A percentile compares a stretch with the other conserved stretches of the same genome.
Conservation (phyloP, 2,797 vertebrate species). For the Emydoidea blandingii region DNA sequence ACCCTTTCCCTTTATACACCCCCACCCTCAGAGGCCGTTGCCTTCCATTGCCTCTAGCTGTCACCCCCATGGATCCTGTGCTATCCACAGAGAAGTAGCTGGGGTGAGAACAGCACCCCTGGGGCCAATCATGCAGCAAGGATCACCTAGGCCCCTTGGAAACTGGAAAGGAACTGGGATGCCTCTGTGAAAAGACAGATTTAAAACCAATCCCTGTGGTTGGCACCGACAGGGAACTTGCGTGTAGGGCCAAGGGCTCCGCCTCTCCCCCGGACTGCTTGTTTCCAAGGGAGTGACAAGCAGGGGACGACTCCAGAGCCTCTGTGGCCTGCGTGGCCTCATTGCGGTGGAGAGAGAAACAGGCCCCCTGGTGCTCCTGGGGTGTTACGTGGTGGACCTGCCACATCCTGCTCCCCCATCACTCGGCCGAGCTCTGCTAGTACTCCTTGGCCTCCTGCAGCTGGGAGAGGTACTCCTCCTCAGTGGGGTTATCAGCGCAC, state of each 20-base stretch:
- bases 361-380: background rate
- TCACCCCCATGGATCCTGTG: background rate
- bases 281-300: background rate
- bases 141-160: background rate
- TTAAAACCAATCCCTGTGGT: accelerated
- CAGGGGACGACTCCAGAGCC: background rate
- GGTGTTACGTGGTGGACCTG: background rate
- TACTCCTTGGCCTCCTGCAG: slow-evolving; percentile 94
- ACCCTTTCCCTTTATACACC: background rate
- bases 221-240: background rate
- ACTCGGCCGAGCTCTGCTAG: slow-evolving; percentile 60
- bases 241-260: background rate
- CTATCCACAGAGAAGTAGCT: background rate
- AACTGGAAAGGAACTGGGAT: accelerated
- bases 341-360: background rate
- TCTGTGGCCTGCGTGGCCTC: background rate
- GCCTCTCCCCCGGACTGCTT: background rate
- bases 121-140: background rate
- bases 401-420: accelerated
- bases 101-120: background rate
- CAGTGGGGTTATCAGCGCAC: slow-evolving; percentile 88
- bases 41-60: background rate
- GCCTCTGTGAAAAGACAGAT: background rate
- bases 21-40: background rate
- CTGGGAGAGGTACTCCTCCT: slow-evolving; percentile 92